Evolutionary conservation across 2,888 invertebrate genomes (phyloP), one percentile per base, ranked within the genome.

Genomic region (Criorhina ranunculi): DNA sequence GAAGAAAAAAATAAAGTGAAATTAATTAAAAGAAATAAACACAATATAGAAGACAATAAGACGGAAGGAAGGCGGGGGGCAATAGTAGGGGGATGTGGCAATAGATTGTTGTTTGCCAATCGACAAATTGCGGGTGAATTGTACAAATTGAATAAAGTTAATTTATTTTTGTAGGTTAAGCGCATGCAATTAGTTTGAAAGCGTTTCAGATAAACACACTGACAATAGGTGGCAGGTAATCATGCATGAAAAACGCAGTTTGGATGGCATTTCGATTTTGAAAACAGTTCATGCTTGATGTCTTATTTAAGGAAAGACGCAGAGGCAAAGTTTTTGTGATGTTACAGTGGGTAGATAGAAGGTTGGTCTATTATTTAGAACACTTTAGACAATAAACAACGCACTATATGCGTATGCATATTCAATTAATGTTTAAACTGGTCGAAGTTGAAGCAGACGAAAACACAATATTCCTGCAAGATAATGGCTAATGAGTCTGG

Each of bases 21-120:
- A 73, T 83, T 78, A 80, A 76, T 77, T 78, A 73, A 57, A 59
- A 19, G 12, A 73, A 66, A 57, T 62, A 49, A 67, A 66, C 8
- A 35, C 49, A 73, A 37, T 53, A 62, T 3, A 69, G 31, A 11
- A 59, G 7, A 77, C 4, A 24, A 24, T 24, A 24, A 24, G 4
- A 24, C 2, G 24, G 24, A 4, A 24, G 24, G 24, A 24, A 4
- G 24, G 24, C 4, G 24, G 24, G 24, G 24, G 42, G 57, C 44
- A 80, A 55, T 29, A 37, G 33, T 51, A 24, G 33, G 35, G n/a
- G 62, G 33, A 37, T 24, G 37, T 24, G 60, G 1, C 9, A 55
- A 40, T 44, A 40, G 42, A 19, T 12, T 49, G 15, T 12, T 53
- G 40, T 62, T 40, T 59, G 15, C 17, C 33, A 69, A 60, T 40